Evolutionary conservation across 2,113 vertebrate genomes (phyloP).

Genomic region (Falco punctatus): DNA sequence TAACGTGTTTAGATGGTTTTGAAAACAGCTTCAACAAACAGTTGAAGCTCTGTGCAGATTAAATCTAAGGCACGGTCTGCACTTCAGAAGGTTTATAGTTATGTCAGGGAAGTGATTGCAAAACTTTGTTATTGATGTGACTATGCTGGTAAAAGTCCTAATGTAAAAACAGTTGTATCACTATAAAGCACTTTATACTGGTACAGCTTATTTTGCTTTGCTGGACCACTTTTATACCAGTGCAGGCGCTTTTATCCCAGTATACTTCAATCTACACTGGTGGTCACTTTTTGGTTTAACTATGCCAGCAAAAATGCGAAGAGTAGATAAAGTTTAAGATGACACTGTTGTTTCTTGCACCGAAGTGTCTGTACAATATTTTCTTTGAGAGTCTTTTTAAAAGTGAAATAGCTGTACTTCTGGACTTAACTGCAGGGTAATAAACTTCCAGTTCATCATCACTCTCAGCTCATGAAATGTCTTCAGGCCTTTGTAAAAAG

Average conservation of each 20-base stretch:
- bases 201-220: conserved; percentile 20
- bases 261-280: neutral
- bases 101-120: neutral
- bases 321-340: neutral
- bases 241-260: neutral
- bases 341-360: neutral
- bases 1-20: neutral
- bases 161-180: neutral
- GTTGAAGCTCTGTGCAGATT: neutral
- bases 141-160: neutral
- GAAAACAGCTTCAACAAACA: neutral
- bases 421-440: conserved; percentile 35
- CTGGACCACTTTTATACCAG: conserved; percentile 1
- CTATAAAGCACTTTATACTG: conserved; percentile 42
- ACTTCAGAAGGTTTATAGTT: neutral
- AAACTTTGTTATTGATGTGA: neutral
- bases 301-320: neutral
- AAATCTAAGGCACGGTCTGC: neutral
- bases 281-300: neutral
- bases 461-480: conserved; percentile 48
- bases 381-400: conserved; percentile 37
- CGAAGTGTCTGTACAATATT: conserved; percentile 1
- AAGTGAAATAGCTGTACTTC: conserved; percentile 49
- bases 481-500: conserved; percentile 39
- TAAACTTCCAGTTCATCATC: conserved; percentile 37